Conservation (phyloP, 2,113 vertebrate genomes). For the Poecile atricapillus region DNA sequence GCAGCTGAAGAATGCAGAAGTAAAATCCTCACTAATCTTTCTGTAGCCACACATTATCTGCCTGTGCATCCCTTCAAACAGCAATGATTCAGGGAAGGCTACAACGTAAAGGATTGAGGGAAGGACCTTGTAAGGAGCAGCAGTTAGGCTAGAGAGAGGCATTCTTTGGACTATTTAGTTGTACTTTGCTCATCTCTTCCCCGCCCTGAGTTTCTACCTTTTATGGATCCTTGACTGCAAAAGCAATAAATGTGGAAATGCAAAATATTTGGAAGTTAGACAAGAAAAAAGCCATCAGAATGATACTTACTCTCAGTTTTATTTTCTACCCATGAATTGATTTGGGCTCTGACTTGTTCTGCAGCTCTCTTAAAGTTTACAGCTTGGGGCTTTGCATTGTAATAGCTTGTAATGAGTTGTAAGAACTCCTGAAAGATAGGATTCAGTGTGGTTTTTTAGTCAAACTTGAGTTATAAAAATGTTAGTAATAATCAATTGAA, state of each 20-base stretch:
- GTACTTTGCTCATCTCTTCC: not conserved
- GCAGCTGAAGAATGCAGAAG: not conserved
- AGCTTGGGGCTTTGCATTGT: slow-evolving; percentile 59
- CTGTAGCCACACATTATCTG: not conserved
- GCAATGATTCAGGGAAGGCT: not conserved
- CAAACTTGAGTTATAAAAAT: not conserved
- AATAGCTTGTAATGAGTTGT: slow-evolving; percentile 58
- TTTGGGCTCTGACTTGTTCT: slow-evolving; percentile 57
- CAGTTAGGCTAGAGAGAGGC: not conserved
- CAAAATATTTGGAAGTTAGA: not conserved
- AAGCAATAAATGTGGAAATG: not conserved
- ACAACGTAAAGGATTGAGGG: not conserved
- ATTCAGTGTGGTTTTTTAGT: not conserved
- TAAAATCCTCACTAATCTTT: not conserved
- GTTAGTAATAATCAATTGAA: not conserved
- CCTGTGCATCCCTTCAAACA: not conserved
- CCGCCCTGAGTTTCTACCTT: not conserved
- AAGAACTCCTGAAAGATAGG: slow-evolving; percentile 66
- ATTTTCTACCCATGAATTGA: slow-evolving; percentile 71
- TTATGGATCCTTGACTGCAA: not conserved
- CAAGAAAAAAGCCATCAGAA: not conserved
- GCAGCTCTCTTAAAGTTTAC: slow-evolving; percentile 63
- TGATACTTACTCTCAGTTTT: slow-evolving; percentile 68
- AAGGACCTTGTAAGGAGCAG: not conserved
- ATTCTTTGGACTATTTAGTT: not conserved